A percentile compares a stretch with the other conserved stretches of the same genome.
phyloP scores from a whole-genome alignment of 2,797 vertebrate genomes.

The Pseudochirops corinnae region DNA sequence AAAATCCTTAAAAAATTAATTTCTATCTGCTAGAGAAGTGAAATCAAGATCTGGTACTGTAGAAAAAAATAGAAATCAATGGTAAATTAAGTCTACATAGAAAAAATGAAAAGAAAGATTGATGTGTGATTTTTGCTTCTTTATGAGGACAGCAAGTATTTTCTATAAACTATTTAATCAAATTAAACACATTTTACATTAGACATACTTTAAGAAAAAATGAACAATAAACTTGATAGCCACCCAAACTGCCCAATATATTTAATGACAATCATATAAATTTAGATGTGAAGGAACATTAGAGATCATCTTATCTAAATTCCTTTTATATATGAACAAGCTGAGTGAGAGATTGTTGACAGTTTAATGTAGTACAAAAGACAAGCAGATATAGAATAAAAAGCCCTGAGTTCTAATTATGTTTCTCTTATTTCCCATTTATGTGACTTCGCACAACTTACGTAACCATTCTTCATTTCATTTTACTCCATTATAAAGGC shows the following conservation, averaged over 20 bases:
- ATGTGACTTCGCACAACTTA: neutral
- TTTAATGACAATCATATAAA: neutral
- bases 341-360: neutral
- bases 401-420: neutral
- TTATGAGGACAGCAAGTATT: neutral
- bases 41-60: neutral
- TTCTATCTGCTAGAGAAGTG: neutral
- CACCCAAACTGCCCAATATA: neutral
- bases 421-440: neutral
- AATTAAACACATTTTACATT: neutral
- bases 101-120: neutral
- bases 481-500: neutral
- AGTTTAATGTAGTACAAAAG: neutral
- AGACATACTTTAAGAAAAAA: neutral
- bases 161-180: neutral
- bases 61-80: neutral
- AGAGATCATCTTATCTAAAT: neutral
- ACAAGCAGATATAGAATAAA: neutral
- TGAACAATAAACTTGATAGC: neutral
- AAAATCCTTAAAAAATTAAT: neutral
- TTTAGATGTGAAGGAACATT: neutral
- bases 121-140: neutral
- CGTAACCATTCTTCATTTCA: neutral
- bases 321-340: neutral
- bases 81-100: neutral